These are phyloP conservation scores for Mus musculus DNA, from an alignment of 2,113 vertebrate genomes.

Conservation along the genomic window DNA sequence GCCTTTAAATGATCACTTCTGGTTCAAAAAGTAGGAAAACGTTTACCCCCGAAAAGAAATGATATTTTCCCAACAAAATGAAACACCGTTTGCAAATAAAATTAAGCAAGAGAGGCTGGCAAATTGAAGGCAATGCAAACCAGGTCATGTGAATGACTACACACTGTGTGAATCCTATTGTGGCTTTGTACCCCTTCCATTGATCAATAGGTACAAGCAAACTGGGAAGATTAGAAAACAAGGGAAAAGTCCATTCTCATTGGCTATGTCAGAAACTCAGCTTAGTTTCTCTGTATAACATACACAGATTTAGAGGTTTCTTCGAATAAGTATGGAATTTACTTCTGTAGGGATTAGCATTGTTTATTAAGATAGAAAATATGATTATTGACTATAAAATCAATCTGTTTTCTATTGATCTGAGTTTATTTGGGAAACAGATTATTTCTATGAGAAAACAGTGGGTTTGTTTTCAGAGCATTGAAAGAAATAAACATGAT, in stretches of 20 bases:
- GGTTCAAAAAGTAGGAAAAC: neutral
- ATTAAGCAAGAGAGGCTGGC: neutral
- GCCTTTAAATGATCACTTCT: slow-evolving; percentile 41
- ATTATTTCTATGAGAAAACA: neutral
- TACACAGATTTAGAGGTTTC: neutral
- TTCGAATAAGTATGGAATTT: neutral
- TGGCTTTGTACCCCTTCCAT: neutral
- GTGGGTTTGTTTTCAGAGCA: neutral
- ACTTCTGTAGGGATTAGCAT: neutral
- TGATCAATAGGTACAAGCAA: neutral
- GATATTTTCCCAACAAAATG: slow-evolving; percentile 44
- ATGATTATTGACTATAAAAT: neutral
- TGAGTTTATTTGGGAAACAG: slow-evolving; percentile 14
- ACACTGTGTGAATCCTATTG: neutral
- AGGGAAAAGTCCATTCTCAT: neutral
- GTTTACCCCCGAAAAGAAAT: neutral
- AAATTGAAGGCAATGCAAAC: neutral
- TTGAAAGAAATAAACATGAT: neutral
- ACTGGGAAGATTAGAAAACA: neutral
- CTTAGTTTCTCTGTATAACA: neutral
- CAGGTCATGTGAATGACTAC: neutral
- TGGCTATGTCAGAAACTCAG: neutral
- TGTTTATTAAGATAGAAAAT: slow-evolving; percentile 37
- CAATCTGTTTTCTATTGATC: neutral
- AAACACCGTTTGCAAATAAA: neutral